Base-by-base conservation (phyloP, 1,140 invertebrate genomes). In the Palaemon carinicauda region DNA sequence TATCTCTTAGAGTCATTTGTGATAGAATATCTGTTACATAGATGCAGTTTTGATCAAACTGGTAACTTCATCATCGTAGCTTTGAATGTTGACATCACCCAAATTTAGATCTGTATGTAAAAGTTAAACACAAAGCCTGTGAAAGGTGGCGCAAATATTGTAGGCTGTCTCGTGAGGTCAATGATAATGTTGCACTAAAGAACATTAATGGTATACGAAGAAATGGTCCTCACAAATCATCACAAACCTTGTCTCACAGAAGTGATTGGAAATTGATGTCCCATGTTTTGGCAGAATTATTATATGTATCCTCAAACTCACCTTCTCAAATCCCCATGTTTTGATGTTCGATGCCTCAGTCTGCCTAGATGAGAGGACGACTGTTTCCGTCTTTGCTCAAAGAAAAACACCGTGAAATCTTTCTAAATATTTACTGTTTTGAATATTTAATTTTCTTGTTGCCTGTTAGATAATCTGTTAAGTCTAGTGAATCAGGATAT, bases 311-410 rank as follows among this genome's bases (percentile, higher is more conserved):
- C 41, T 41, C 41, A 41, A 41, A 41, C 41, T 41, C 41, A 41
- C 41, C 41, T 41, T 41, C 41, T 41, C 41, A 41, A 41, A 41
- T 31, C 54, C 82, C 75, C 78, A 73, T 53, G 51, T 86, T 80
- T 86, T 80, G 65, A 86, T 86, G 84, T 86, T 86, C 78, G 52
- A 79, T 41, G 78, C 84, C 84, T 86, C 84, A 86, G 77, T 86
- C 84, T 86, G 84, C 78, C 84, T 86, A 73, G 69, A 79, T 86
- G 75, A 80, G 77, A 86, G 84, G 84, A 86, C 84, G 54, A 86
- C 84, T 69, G 53, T 86, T 86, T 86, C 78, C 84, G 84, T 80
- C 84, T 56, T 86, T 86, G 84, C 84, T 86, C 84, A 86, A 86
- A 78, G 84, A 80, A 41, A 86, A 86, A 80, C 73, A 69, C 83